Evolutionary conservation across 2,113 vertebrate genomes (phyloP).

Genomic region (Edolisoma coerulescens): DNA sequence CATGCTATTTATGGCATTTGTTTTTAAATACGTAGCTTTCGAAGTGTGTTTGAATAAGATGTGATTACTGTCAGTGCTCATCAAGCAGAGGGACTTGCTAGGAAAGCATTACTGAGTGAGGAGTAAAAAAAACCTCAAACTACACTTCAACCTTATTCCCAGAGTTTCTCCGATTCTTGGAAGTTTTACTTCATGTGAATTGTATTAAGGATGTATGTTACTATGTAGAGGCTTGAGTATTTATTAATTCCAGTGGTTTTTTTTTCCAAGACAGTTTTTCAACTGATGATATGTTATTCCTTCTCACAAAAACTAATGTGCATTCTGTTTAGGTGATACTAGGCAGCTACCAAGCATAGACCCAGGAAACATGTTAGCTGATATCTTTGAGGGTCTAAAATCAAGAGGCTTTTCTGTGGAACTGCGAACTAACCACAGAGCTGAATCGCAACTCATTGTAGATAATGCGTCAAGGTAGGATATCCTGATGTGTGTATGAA

Average conservation of each 20-base stretch:
- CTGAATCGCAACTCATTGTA: slow-evolving; percentile 83
- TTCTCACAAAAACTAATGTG: background rate
- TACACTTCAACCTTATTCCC: background rate
- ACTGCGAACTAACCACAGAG: slow-evolving; percentile 81
- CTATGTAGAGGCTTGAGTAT: background rate
- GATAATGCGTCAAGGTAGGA: slow-evolving; percentile 79
- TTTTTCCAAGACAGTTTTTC: background rate
- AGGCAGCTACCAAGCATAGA: slow-evolving; percentile 85
- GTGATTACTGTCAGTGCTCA: background rate
- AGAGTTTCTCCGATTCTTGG: background rate
- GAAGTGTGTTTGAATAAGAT: background rate
- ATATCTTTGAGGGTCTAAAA: slow-evolving; percentile 76
- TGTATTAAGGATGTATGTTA: background rate
- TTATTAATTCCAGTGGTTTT: background rate
- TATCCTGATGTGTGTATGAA: background rate
- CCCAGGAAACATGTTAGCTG: slow-evolving; percentile 79
- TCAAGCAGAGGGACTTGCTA: background rate
- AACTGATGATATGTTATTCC: background rate
- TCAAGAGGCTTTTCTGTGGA: slow-evolving; percentile 74
- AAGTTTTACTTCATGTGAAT: background rate
- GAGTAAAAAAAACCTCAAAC: background rate
- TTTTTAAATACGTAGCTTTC: background rate
- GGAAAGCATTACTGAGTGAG: background rate
- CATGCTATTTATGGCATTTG: background rate
- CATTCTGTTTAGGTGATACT: slow-evolving; percentile 74